Evolutionary conservation across 1,140 invertebrate genomes (phyloP).

Genomic region (Panagrolaimus sp.): DNA sequence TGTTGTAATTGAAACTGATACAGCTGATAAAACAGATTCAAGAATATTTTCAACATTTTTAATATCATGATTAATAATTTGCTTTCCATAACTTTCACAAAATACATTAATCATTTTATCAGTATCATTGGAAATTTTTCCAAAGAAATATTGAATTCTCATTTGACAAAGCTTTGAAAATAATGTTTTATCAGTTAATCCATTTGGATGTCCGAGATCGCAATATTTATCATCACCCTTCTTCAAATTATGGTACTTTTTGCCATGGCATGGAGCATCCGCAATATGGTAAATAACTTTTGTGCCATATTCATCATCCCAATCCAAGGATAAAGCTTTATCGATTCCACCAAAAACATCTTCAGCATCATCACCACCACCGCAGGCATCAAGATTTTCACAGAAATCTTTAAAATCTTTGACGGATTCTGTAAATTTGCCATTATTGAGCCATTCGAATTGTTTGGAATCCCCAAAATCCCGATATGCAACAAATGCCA

Average conservation of each 20-base stretch:
- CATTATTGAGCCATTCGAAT: not conserved
- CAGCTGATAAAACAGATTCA: constrained; percentile 18
- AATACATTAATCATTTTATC: constrained; percentile 24
- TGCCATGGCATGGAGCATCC: constrained; percentile 23
- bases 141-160: constrained; percentile 24
- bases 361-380: constrained; percentile 20
- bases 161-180: constrained; percentile 9
- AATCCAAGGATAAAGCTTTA: constrained; percentile 15
- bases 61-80: constrained; percentile 16
- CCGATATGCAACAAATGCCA: constrained; percentile 1
- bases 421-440: not conserved
- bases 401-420: not conserved
- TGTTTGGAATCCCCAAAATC: constrained; percentile 17
- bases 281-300: constrained; percentile 26
- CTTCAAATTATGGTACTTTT: constrained; percentile 8
- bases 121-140: constrained; percentile 14
- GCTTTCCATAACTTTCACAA: constrained; percentile 17
- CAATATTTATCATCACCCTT: not conserved
- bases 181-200: constrained; percentile 16
- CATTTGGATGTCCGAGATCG: constrained; percentile 20
- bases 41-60: constrained; percentile 15
- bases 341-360: constrained; percentile 24
- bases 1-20: constrained; percentile 12
- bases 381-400: not conserved
- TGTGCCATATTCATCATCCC: constrained; percentile 17